Conservation (phyloP, 2,113 vertebrate species). For the Aspiorhynchus laticeps region DNA sequence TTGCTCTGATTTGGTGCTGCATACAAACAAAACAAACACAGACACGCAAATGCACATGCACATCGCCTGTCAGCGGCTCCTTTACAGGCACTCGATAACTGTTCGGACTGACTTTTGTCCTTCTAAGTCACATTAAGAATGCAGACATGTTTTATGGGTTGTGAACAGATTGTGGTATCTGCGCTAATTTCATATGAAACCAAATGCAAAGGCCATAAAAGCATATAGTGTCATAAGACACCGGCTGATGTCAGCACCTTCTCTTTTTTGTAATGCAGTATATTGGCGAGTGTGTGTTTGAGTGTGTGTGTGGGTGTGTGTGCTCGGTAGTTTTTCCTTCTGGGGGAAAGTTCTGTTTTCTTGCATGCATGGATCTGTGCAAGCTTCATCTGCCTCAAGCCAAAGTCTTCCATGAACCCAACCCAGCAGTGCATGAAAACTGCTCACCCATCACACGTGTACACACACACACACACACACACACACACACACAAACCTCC, state of each 20-base stretch:
- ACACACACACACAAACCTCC: conserved; percentile 19
- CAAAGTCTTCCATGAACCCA: conserved; percentile 61
- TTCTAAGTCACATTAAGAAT: neutral
- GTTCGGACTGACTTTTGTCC: neutral
- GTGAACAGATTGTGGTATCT: neutral
- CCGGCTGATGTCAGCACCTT: neutral
- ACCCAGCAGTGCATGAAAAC: conserved; percentile 49
- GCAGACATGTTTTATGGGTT: neutral
- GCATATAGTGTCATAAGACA: neutral
- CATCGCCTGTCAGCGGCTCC: conserved; percentile 56
- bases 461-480: conserved; percentile 2
- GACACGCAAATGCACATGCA: conserved; percentile 75
- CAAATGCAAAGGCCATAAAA: neutral
- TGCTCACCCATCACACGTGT: conserved; percentile 35
- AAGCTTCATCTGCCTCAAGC: conserved; percentile 61
- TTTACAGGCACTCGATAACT: neutral
- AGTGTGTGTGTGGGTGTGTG: neutral
- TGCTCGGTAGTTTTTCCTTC: conserved; percentile 33
- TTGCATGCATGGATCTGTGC: conserved; percentile 56
- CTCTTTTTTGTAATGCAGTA: neutral
- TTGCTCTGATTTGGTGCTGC: conserved; percentile 50
- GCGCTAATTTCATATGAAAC: conserved; percentile 14
- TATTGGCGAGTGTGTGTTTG: neutral
- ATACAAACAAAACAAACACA: conserved; percentile 69
- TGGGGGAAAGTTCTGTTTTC: conserved; percentile 25